Conservation (phyloP, 2,113 vertebrate species). For the Jacana jacana region DNA sequence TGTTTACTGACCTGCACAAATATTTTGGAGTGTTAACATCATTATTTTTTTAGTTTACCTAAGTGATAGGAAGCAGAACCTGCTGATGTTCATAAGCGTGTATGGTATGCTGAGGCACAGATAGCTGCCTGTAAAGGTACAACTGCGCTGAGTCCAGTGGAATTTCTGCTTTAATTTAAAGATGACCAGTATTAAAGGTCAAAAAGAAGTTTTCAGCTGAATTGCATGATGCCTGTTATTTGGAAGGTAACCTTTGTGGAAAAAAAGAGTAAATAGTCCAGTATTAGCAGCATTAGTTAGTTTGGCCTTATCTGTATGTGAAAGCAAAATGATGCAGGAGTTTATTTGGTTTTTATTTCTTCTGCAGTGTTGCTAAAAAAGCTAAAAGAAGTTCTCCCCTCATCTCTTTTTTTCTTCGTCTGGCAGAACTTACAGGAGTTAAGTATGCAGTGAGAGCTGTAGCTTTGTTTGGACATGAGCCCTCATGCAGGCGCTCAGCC, state of each 20-base stretch:
- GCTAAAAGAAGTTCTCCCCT: neutral
- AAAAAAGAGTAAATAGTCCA: neutral
- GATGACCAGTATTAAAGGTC: neutral
- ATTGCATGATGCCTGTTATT: neutral
- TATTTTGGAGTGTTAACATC: neutral
- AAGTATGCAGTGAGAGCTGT: neutral
- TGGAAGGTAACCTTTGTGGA: neutral
- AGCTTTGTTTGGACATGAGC: neutral
- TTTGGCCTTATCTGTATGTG: neutral
- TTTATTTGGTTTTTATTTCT: neutral
- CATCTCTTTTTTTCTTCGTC: neutral
- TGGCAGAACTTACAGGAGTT: neutral
- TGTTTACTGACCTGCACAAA: neutral
- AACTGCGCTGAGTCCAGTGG: neutral
- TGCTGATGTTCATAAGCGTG: neutral
- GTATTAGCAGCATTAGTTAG: neutral
- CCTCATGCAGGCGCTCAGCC: fast-evolving
- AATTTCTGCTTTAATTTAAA: neutral
- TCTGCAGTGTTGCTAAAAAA: neutral
- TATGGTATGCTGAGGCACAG: neutral
- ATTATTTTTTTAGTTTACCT: neutral
- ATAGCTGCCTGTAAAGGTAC: neutral
- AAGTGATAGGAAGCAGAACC: neutral
- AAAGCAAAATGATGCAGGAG: neutral
- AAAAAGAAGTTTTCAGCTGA: neutral